Conservation (phyloP, 1,140 invertebrate species). For the Sipha flava region DNA sequence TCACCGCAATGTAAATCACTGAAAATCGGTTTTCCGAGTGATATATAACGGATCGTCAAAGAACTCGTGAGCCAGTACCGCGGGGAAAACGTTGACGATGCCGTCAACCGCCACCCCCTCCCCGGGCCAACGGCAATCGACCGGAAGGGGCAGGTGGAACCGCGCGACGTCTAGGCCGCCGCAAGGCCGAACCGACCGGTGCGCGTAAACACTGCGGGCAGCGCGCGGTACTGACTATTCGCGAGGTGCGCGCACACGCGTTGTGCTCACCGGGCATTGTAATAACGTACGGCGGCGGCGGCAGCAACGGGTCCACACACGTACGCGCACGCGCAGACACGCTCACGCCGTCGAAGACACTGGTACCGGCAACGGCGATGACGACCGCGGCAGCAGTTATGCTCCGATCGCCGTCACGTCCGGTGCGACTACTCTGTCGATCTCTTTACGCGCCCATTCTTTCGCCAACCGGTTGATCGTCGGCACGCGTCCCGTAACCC, state of each 20-base stretch:
- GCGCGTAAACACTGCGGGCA: not conserved
- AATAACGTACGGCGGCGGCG: not conserved
- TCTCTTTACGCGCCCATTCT: no score
- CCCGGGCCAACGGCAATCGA: no score
- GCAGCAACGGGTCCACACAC: not conserved
- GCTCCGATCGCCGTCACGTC: not conserved
- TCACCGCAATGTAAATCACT: no score
- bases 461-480: not conserved
- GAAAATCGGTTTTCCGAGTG: no score
- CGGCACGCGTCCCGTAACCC: not conserved
- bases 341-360: not conserved
- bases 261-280: no score
- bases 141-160: no score
- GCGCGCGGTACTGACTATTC: not conserved
- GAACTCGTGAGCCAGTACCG: no score
- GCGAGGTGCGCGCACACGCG: not conserved
- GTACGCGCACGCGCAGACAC: not conserved
- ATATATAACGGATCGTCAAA: no score
- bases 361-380: not conserved
- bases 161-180: constrained; percentile 7
- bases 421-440: not conserved
- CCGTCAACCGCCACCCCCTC: no score
- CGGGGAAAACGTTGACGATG: no score
- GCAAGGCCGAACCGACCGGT: not conserved
- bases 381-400: not conserved